Evolutionary conservation across 1,140 invertebrate genomes (phyloP).

Genomic region (Philotrypesis tridentata): DNA sequence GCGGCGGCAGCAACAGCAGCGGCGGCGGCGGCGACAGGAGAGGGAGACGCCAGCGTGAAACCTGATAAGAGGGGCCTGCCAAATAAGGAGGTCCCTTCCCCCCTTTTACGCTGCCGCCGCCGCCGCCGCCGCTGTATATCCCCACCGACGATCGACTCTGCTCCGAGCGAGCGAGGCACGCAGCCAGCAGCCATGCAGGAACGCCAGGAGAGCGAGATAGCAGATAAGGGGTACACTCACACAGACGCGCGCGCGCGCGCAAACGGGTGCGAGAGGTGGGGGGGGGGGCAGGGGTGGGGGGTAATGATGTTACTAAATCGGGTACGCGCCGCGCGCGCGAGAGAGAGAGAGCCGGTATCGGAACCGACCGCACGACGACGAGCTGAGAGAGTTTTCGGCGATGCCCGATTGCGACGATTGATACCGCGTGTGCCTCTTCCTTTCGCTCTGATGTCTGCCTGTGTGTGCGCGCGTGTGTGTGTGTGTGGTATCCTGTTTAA

Average conservation of each 20-base stretch:
- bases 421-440: neutral
- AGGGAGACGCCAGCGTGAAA: constrained; percentile 66
- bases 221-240: neutral
- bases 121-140: constrained; percentile 29
- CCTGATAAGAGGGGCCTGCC: constrained; percentile 72
- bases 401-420: neutral
- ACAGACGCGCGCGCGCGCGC: neutral
- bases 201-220: constrained; percentile 28
- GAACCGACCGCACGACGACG: no score
- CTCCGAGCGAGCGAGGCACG: constrained; percentile 29
- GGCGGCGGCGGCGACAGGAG: constrained; percentile 22
- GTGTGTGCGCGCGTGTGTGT: no score
- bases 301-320: neutral
- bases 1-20: constrained; percentile 31
- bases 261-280: neutral
- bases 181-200: constrained; percentile 48
- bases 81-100: constrained; percentile 70
- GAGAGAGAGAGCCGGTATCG: neutral
- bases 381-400: neutral
- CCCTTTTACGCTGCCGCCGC: constrained; percentile 47
- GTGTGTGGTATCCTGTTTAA: neutral
- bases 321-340: neutral
- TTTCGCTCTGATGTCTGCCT: no score
- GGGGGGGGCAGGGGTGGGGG: neutral
- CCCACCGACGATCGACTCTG: constrained; percentile 34